Percentiles rank a stretch among this genome's conserved stretches.
phyloP scores from a whole-genome alignment of 2,888 invertebrate species.

The Orchesella flavescens region DNA sequence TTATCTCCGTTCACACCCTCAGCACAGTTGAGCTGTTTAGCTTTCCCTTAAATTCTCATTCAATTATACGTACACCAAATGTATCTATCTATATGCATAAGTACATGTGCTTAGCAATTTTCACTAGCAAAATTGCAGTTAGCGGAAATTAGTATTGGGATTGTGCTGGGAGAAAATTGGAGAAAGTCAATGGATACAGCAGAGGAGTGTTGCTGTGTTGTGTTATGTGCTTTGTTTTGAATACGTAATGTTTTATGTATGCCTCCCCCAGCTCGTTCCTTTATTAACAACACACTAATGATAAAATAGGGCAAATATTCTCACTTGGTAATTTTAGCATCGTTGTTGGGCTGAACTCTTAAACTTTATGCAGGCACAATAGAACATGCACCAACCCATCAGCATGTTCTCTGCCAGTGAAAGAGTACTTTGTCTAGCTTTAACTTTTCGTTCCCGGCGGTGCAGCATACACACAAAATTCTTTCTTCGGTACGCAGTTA shows the following conservation, averaged over 20 bases:
- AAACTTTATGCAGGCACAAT: too few relatives aligned
- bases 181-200: too few relatives aligned
- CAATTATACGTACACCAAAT: not conserved
- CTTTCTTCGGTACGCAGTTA: too few relatives aligned
- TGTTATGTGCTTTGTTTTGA: too few relatives aligned
- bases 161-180: slow-evolving; percentile 2
- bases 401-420: too few relatives aligned
- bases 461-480: too few relatives aligned
- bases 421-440: too few relatives aligned
- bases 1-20: slow-evolving; percentile 18
- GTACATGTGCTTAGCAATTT: not conserved
- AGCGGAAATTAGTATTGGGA: slow-evolving; percentile 45
- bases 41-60: not conserved
- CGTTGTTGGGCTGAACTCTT: too few relatives aligned
- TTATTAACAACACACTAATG: slow-evolving; percentile 9
- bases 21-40: not conserved
- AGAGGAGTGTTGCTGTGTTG: too few relatives aligned
- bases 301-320: not conserved
- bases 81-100: not conserved
- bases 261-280: not conserved
- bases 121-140: slow-evolving; percentile 6
- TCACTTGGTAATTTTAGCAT: not conserved
- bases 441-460: too few relatives aligned
- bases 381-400: too few relatives aligned
- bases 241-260: not conserved